A percentile compares a stretch with the other conserved stretches of the same genome.
Evolutionary conservation across 2,113 vertebrate genomes (phyloP).

Genomic region (Entelurus aequoreus): DNA sequence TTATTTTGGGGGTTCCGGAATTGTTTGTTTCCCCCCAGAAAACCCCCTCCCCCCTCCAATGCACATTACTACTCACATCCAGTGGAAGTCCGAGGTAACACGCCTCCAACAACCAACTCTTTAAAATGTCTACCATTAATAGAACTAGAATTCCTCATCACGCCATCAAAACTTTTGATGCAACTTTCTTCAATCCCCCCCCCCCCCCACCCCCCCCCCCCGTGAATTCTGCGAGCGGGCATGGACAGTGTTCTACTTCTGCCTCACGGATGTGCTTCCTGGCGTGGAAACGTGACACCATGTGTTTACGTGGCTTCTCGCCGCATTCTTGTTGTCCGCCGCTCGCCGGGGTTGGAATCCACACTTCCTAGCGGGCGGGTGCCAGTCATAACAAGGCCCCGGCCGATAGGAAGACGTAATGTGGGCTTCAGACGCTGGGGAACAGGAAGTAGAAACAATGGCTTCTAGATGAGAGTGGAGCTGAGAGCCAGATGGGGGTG

Average conservation of each 20-base stretch:
- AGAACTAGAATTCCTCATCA: too few relatives aligned
- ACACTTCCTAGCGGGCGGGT: slow-evolving; percentile 12
- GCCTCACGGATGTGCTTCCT: not conserved
- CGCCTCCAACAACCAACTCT: too few relatives aligned
- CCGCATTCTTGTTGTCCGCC: slow-evolving; percentile 1
- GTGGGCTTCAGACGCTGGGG: slow-evolving; percentile 53
- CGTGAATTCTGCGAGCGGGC: too few relatives aligned
- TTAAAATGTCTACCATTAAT: too few relatives aligned
- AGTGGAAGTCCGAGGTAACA: too few relatives aligned
- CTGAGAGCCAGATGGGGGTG: slow-evolving; percentile 13
- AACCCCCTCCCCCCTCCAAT: too few relatives aligned
- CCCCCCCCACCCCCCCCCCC: too few relatives aligned
- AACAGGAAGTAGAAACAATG: slow-evolving; percentile 70
- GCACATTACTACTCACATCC: too few relatives aligned
- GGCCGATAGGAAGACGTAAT: slow-evolving; percentile 55
- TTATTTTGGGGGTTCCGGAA: too few relatives aligned
- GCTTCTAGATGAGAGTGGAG: slow-evolving; percentile 38
- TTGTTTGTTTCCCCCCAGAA: too few relatives aligned
- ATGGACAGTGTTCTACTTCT: not conserved
- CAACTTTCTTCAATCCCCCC: too few relatives aligned
- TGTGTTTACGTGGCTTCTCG: not conserved
- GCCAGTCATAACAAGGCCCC: slow-evolving; percentile 48
- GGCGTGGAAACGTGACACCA: not conserved
- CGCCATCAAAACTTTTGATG: too few relatives aligned
- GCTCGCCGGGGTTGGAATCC: not conserved